Evolutionary conservation across 2,888 invertebrate genomes (phyloP).

Genomic region (Andrena dorsata): DNA sequence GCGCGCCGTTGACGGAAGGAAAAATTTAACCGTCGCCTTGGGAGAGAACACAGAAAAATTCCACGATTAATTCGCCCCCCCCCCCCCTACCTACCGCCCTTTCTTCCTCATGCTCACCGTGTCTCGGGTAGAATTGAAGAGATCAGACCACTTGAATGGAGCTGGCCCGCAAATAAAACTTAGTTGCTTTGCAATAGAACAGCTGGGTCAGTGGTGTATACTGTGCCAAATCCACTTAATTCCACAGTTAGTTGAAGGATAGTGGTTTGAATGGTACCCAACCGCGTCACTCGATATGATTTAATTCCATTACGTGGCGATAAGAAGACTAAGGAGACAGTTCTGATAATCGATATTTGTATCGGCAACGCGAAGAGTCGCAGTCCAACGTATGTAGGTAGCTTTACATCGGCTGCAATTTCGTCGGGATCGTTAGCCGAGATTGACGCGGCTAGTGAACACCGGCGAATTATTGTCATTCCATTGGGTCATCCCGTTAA

Average conservation of each 20-base stretch:
- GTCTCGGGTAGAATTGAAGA: not conserved
- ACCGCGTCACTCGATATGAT: too few species aligned
- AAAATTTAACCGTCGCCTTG: conserved; percentile 54
- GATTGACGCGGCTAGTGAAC: conserved; percentile 64
- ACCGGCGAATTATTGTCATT: conserved; percentile 66
- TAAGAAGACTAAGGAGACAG: not conserved
- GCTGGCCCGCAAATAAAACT: not conserved
- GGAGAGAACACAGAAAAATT: conserved; percentile 57
- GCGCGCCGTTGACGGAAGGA: conserved; percentile 41
- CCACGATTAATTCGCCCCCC: conserved; percentile 22
- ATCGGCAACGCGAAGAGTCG: conserved; percentile 4
- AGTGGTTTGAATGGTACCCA: too few species aligned
- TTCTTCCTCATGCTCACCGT: not conserved
- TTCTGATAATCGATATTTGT: conserved; percentile 15
- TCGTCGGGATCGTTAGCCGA: conserved; percentile 55
- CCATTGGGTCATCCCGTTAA: conserved; percentile 74
- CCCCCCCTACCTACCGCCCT: not conserved
- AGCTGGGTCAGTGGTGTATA: too few species aligned
- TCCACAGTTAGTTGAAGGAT: too few species aligned
- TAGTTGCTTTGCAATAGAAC: too few species aligned
- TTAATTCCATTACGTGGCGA: conserved; percentile 5
- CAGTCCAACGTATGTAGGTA: conserved; percentile 3
- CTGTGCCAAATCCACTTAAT: too few species aligned
- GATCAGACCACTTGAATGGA: not conserved
- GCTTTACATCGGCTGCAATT: conserved; percentile 32